These are phyloP conservation scores for Hirtodrosophila trivittata DNA, from an alignment of 2,888 invertebrate species.

Conservation along the genomic window DNA sequence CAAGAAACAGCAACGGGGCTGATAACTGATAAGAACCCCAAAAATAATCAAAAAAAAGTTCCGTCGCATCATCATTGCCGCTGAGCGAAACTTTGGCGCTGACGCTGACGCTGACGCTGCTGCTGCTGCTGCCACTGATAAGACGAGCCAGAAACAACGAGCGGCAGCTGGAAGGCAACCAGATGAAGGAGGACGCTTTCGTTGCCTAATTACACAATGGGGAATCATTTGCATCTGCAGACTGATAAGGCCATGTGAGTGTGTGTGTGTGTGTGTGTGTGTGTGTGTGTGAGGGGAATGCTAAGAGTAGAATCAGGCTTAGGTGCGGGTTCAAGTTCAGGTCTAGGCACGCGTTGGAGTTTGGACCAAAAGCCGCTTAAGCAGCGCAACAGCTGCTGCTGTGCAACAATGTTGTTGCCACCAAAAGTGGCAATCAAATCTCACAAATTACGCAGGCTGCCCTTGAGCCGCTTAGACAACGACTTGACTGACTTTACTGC, in stretches of 20 bases:
- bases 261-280: slow-evolving; percentile 12
- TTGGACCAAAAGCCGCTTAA: slow-evolving; percentile 50
- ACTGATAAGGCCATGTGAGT: slow-evolving; percentile 38
- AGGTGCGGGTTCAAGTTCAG: not conserved
- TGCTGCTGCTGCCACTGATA: slow-evolving; percentile 29
- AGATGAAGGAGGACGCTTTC: slow-evolving; percentile 3
- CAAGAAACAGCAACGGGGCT: slow-evolving; percentile 35
- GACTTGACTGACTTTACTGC: slow-evolving; percentile 60
- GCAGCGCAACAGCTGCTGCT: slow-evolving; percentile 36
- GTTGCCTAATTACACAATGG: slow-evolving; percentile 61
- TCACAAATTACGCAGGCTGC: slow-evolving; percentile 33
- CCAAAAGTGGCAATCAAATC: slow-evolving; percentile 58
- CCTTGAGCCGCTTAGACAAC: slow-evolving; percentile 24
- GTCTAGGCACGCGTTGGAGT: slow-evolving; percentile 33
- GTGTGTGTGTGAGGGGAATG: slow-evolving; percentile 12
- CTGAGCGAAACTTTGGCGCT: slow-evolving; percentile 26
- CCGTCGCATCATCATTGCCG: slow-evolving; percentile 33
- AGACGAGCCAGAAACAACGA: slow-evolving; percentile 9
- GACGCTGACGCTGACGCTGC: not conserved
- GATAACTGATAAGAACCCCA: slow-evolving; percentile 48
- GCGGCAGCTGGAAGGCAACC: slow-evolving; percentile 9
- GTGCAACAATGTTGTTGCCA: slow-evolving; percentile 24
- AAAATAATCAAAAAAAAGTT: slow-evolving; percentile 40
- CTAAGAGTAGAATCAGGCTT: slow-evolving; percentile 7
- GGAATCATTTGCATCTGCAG: slow-evolving; percentile 63